Conservation (phyloP, 2,888 invertebrate genomes). For the Perizoma flavofasciatum region DNA sequence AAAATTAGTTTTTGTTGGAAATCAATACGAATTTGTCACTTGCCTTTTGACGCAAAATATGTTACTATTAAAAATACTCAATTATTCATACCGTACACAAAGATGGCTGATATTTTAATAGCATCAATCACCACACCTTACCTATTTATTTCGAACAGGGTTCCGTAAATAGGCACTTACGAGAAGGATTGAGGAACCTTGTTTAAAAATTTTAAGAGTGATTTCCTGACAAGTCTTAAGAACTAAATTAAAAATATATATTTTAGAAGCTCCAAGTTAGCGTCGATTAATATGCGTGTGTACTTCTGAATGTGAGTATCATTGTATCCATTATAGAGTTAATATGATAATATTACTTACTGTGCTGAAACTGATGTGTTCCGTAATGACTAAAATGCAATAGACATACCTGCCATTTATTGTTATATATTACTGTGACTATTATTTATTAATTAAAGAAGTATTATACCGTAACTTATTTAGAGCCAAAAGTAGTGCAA, state of each 20-base stretch:
- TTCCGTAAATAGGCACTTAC: too few species aligned
- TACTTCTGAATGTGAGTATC: slow-evolving; percentile 25
- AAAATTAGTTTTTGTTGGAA: slow-evolving; percentile 52
- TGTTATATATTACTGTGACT: slow-evolving; percentile 45
- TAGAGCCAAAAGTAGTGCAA: slow-evolving; percentile 22
- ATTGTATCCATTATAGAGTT: slow-evolving; percentile 24
- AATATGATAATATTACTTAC: slow-evolving; percentile 34
- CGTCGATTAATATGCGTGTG: slow-evolving; percentile 36
- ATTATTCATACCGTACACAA: slow-evolving; percentile 37
- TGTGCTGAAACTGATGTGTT: slow-evolving; percentile 65
- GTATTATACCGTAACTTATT: slow-evolving; percentile 32
- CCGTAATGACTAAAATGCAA: slow-evolving; percentile 70
- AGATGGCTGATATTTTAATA: slow-evolving; percentile 14
- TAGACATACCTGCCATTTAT: slow-evolving; percentile 67
- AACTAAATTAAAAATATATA: slow-evolving; percentile 8
- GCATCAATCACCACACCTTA: neutral
- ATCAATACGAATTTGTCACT: slow-evolving; percentile 53
- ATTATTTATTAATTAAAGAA: slow-evolving; percentile 28
- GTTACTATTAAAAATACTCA: slow-evolving; percentile 53
- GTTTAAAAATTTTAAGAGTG: too few species aligned
- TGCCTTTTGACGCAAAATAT: slow-evolving; percentile 42
- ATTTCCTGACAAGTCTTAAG: neutral
- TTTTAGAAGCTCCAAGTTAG: slow-evolving; percentile 17
- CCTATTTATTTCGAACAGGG: neutral
- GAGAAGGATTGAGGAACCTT: too few species aligned